Base-by-base conservation (phyloP, 2,113 vertebrate genomes). In the Zosterops lateralis region DNA sequence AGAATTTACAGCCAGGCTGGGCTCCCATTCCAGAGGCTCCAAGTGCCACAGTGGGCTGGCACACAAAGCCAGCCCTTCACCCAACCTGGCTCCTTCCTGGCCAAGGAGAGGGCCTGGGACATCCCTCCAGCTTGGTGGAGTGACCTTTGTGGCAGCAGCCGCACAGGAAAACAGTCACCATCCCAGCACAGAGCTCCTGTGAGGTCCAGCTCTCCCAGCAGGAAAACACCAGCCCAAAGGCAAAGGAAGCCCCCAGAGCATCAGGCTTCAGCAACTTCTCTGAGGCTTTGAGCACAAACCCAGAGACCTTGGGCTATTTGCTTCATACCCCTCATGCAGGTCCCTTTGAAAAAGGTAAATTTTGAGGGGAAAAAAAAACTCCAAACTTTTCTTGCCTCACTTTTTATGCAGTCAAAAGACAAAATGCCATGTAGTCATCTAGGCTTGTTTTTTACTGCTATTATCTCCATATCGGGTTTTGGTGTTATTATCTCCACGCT, bases 1-100 rank as follows among this genome's bases (percentile, higher is more conserved):
- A 91, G 32, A 82, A 93, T 91, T 95, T 82, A 65, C 58, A 65
- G 76, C 31, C 11, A 10, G 57, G 71, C 51, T 68, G 73, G 20
- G 82, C 71, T 51, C 34, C 0, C 2, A 70, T 44, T 51, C 88
- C 21, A 36, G 34, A 40, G 44, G 34, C 86, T 86, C 51, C 3
- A 2, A 2, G 10, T 38, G 42, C 38, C 42, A 20, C 7, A 25
- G 36, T 0, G 7, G 54, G 47, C 77, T n/a, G 4, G 71, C 90
- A 83, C 87, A 57, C 50, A 42, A 14, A 10, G 21, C 6, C 1
- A 76, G 50, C 79, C 48, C n/a, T 12, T 73, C 21, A 44, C 16
- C 58, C 45, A 22, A 50, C 29, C 71, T 2, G 6, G 19, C 40
- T 71, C 65, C 47, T 25, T 28, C 24, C 22, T 25, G 61, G 65